Evolutionary conservation across 1,140 invertebrate species (phyloP).

Genomic region (Bradynema listronoti): DNA sequence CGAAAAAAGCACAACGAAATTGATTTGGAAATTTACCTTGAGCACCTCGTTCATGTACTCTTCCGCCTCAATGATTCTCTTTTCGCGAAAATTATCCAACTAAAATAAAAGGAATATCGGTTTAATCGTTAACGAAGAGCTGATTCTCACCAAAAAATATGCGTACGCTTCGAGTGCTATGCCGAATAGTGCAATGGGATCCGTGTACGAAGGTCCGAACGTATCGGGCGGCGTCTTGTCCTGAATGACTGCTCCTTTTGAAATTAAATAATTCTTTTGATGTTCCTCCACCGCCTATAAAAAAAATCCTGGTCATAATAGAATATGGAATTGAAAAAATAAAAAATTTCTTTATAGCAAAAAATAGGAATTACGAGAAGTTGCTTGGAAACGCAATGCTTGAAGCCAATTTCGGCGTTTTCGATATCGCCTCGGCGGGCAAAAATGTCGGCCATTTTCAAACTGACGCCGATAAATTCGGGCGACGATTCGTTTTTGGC

Average conservation of each 20-base stretch:
- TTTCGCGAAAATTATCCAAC: conserved; percentile 45
- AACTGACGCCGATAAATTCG: conserved; percentile 51
- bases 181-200: conserved; percentile 55
- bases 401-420: conserved; percentile 52
- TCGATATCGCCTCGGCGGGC: conserved; percentile 47
- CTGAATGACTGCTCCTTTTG: conserved; percentile 39
- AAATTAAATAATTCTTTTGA: conserved; percentile 44
- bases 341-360: not conserved
- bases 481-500: conserved; percentile 47
- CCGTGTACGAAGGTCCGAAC: conserved; percentile 43
- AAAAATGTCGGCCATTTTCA: conserved; percentile 56
- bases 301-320: no score
- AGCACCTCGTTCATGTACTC: conserved; percentile 56
- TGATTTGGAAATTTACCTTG: conserved; percentile 36
- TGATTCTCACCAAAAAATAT: conserved; percentile 51
- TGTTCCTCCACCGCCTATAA: conserved; percentile 35
- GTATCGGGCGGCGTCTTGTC: conserved; percentile 31
- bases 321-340: not conserved
- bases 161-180: conserved; percentile 51
- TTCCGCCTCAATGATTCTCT: conserved; percentile 41
- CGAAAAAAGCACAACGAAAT: conserved; percentile 6
- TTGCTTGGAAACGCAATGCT: conserved; percentile 50
- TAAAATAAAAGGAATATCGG: conserved; percentile 24
- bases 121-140: conserved; percentile 10
- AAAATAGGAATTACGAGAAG: conserved; percentile 3